phyloP scores from a whole-genome alignment of 1,140 invertebrate species.

The Adoxophyes honmai region DNA sequence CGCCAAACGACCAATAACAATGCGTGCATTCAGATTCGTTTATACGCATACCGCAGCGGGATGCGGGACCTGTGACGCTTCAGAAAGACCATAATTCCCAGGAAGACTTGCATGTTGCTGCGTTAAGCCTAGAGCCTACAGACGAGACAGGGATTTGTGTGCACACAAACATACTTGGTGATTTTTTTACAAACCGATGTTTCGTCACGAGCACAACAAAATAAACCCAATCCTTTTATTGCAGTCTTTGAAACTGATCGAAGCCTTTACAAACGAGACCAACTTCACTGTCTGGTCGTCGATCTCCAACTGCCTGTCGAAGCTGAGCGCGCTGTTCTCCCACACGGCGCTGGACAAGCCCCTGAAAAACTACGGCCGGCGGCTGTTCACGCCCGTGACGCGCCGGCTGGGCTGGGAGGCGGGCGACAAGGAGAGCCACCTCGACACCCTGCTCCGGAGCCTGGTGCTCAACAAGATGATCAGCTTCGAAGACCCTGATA shows the following conservation, averaged over 20 bases:
- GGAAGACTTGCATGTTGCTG: too few species aligned
- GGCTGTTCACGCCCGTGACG: conserved; percentile 84
- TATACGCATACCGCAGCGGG: too few species aligned
- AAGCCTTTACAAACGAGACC: conserved; percentile 90
- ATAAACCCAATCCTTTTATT: conserved; percentile 21
- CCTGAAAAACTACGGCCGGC: conserved; percentile 85
- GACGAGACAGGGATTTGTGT: too few species aligned
- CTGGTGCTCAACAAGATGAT: conserved; percentile 90
- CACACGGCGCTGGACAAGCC: conserved; percentile 86
- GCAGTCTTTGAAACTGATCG: conserved; percentile 80
- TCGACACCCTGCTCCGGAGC: conserved; percentile 90
- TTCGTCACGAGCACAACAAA: not conserved
- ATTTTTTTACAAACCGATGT: too few species aligned
- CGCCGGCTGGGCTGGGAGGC: conserved; percentile 88
- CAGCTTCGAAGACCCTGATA: conserved; percentile 85
- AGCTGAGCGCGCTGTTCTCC: conserved; percentile 85
- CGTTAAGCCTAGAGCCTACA: too few species aligned
- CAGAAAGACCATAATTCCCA: too few species aligned
- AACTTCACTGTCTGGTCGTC: conserved; percentile 96
- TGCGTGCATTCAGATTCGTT: too few species aligned
- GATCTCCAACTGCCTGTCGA: conserved; percentile 87
- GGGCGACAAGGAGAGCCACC: conserved; percentile 85
- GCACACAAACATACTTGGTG: too few species aligned
- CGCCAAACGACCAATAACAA: too few species aligned
- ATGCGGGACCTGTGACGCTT: too few species aligned